These are phyloP conservation scores for Pampusana beccarii DNA, from an alignment of 2,113 vertebrate species.

Conservation along the genomic window DNA sequence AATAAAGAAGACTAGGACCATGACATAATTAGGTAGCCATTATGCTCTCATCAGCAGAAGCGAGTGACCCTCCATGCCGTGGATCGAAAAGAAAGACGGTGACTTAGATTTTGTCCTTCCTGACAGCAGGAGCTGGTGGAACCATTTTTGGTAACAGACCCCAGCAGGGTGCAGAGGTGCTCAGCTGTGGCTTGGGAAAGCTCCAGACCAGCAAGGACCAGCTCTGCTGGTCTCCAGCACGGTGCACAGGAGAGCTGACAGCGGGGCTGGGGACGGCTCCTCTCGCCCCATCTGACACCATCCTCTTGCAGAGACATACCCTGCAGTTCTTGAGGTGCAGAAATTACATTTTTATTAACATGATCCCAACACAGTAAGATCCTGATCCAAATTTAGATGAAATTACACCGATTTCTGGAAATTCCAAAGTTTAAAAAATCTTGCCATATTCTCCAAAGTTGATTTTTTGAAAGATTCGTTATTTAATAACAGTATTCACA, in stretches of 20 bases:
- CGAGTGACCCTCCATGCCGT: not conserved
- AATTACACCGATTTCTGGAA: not conserved
- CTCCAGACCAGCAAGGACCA: not conserved
- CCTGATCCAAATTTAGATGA: not conserved
- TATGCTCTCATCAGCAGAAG: not conserved
- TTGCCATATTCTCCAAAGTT: not conserved
- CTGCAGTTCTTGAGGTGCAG: not conserved
- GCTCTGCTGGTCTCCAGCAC: not conserved
- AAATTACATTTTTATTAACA: not conserved
- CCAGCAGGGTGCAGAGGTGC: not conserved
- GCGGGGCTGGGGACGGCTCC: not conserved
- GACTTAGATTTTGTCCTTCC: not conserved
- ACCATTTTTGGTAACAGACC: not conserved
- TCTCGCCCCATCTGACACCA: fast-evolving
- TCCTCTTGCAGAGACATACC: not conserved
- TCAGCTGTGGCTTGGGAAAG: not conserved
- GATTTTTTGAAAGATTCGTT: not conserved
- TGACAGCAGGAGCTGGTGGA: not conserved
- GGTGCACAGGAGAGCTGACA: fast-evolving
- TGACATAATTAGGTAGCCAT: not conserved
- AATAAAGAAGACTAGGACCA: not conserved
- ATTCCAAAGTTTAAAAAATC: not conserved
- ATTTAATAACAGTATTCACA: not conserved
- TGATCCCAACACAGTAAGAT: not conserved
- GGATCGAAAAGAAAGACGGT: not conserved